A percentile compares a stretch with the other conserved stretches of the same genome.
Evolutionary conservation across 2,113 vertebrate genomes (phyloP).

Genomic region (Philantomba maxwellii): DNA sequence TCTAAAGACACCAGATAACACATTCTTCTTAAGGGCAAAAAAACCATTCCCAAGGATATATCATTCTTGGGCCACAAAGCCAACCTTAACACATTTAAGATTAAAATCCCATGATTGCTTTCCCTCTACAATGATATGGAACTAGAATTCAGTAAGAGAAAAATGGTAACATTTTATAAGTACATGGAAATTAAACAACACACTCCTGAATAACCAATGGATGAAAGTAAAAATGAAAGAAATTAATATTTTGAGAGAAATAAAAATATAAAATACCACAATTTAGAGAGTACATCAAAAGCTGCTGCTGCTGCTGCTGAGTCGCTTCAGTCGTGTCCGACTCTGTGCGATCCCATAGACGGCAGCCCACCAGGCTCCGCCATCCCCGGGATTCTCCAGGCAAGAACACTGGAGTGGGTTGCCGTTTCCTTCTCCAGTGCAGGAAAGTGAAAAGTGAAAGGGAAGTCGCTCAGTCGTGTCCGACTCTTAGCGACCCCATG

Average conservation of each 20-base stretch:
- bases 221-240: neutral
- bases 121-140: neutral
- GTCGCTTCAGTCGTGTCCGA: too few relatives aligned
- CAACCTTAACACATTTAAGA: neutral
- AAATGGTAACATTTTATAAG: neutral
- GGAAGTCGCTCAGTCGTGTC: too few relatives aligned
- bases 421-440: too few relatives aligned
- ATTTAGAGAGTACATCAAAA: neutral
- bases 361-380: too few relatives aligned
- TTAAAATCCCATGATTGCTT: neutral
- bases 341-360: too few relatives aligned
- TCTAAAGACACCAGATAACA: neutral
- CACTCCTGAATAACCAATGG: neutral
- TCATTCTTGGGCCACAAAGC: neutral
- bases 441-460: too few relatives aligned
- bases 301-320: too few relatives aligned
- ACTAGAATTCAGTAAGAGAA: neutral
- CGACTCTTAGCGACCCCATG: too few relatives aligned
- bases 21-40: neutral
- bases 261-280: neutral
- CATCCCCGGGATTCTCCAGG: too few relatives aligned
- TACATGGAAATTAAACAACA: neutral
- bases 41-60: neutral
- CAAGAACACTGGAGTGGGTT: too few relatives aligned
- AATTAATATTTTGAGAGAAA: neutral